These are phyloP conservation scores for Eriosoma lanigerum DNA, from an alignment of 1,140 invertebrate genomes.

Conservation along the genomic window DNA sequence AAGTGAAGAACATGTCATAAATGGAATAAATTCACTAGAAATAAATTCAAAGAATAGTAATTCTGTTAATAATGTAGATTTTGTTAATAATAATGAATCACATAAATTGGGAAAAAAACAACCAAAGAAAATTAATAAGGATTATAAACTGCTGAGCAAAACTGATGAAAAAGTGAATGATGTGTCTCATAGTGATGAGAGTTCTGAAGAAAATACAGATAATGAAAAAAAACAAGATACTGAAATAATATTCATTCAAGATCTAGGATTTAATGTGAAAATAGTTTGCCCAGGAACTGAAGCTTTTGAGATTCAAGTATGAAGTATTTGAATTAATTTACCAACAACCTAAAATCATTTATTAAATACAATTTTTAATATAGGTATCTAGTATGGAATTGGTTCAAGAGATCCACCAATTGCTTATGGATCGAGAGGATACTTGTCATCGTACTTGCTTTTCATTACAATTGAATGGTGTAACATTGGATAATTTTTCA, in stretches of 20 bases:
- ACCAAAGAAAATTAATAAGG: slow-evolving; percentile 52
- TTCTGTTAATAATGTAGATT: slow-evolving; percentile 52
- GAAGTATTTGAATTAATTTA: slow-evolving; percentile 19
- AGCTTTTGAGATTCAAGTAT: slow-evolving; percentile 86
- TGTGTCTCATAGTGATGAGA: slow-evolving; percentile 60
- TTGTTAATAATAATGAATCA: slow-evolving; percentile 60
- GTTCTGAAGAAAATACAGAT: slow-evolving; percentile 55
- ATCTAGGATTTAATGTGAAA: slow-evolving; percentile 90
- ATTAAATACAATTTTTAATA: slow-evolving; percentile 41
- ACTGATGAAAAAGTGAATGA: slow-evolving; percentile 55
- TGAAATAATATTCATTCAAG: slow-evolving; percentile 88
- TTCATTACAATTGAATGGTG: slow-evolving; percentile 90
- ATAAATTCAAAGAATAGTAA: not conserved
- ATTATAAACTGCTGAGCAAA: not conserved
- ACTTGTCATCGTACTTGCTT: slow-evolving; percentile 98
- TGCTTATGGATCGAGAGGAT: slow-evolving; percentile 96
- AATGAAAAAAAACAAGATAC: slow-evolving; percentile 68
- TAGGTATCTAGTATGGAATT: slow-evolving; percentile 96
- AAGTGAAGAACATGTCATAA: not conserved
- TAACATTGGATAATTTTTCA: slow-evolving; percentile 94
- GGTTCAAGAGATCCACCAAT: slow-evolving; percentile 97
- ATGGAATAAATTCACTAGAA: slow-evolving; percentile 6
- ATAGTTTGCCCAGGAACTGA: slow-evolving; percentile 86
- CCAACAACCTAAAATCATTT: not conserved
- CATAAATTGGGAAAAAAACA: slow-evolving; percentile 61